Conservation (phyloP, 2,113 vertebrate species). For the Lanius ludovicianus region DNA sequence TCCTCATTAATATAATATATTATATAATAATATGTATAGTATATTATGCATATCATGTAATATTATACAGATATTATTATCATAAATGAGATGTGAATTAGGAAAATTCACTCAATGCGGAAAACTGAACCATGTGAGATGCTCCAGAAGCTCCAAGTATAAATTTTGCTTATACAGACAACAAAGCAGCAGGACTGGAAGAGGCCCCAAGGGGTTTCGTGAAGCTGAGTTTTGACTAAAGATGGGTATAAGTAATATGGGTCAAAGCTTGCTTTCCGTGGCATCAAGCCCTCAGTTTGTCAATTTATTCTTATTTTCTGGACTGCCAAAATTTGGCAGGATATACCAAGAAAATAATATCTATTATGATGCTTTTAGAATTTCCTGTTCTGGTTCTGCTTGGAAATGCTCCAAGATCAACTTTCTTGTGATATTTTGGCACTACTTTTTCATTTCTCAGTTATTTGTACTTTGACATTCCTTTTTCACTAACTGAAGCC, state of each 20-base stretch:
- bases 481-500: neutral
- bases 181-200: conserved; percentile 55
- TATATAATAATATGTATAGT: neutral
- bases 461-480: neutral
- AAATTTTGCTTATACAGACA: conserved; percentile 58
- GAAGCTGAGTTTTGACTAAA: conserved; percentile 44
- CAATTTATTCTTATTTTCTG: neutral
- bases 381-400: conserved; percentile 8
- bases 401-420: neutral
- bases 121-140: neutral
- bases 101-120: neutral
- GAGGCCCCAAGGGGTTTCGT: neutral
- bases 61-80: neutral
- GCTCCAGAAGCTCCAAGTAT: neutral
- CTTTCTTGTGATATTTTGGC: neutral
- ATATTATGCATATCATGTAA: neutral
- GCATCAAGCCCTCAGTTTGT: neutral
- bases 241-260: conserved; percentile 21
- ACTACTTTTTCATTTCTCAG: neutral
- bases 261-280: conserved; percentile 1
- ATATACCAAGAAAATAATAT: neutral
- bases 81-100: conserved; percentile 2
- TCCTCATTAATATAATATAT: neutral
- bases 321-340: neutral
- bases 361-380: neutral